A percentile compares a stretch with the other conserved stretches of the same genome.
phyloP scores from a whole-genome alignment of 1,140 invertebrate genomes.

The Macrobrachium nipponense region DNA sequence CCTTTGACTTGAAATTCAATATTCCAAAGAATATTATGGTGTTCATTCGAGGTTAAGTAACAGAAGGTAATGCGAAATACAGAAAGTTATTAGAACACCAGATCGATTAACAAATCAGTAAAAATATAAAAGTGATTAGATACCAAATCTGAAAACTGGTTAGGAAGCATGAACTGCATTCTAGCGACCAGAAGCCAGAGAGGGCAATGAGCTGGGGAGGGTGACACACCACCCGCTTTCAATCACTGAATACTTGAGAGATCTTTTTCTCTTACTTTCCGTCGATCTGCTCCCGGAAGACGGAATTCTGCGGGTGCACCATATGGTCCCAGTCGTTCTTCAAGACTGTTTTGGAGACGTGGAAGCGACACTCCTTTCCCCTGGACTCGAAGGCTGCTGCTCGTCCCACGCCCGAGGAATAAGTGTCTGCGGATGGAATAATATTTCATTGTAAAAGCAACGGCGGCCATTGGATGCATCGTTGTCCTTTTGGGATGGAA shows the following conservation, averaged over 20 bases:
- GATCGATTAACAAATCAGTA: too few species aligned
- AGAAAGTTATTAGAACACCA: too few species aligned
- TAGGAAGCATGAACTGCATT: neutral
- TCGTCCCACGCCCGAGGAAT: constrained; percentile 46
- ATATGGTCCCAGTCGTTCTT: constrained; percentile 44
- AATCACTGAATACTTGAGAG: neutral
- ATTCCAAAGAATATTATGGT: too few species aligned
- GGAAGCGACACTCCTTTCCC: constrained; percentile 17
- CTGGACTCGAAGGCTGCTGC: constrained; percentile 29
- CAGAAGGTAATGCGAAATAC: too few species aligned
- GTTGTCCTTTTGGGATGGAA: too few species aligned
- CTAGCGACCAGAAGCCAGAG: neutral
- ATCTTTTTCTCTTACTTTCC: constrained; percentile 9
- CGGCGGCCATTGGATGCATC: too few species aligned
- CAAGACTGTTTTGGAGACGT: constrained; percentile 9
- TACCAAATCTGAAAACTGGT: neutral
- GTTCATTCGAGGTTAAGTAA: too few species aligned
- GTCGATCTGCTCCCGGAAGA: constrained; percentile 34
- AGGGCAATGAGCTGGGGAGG: neutral
- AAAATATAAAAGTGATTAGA: too few species aligned
- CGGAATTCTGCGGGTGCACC: constrained; percentile 37
- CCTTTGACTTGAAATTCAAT: too few species aligned
- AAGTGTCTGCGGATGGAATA: constrained; percentile 18
- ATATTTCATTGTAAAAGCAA: neutral
- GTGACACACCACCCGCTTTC: neutral